A percentile compares a stretch with the other conserved stretches of the same genome.
Conservation (phyloP, 2,797 vertebrate genomes). For the Setipinna tenuifilis region DNA sequence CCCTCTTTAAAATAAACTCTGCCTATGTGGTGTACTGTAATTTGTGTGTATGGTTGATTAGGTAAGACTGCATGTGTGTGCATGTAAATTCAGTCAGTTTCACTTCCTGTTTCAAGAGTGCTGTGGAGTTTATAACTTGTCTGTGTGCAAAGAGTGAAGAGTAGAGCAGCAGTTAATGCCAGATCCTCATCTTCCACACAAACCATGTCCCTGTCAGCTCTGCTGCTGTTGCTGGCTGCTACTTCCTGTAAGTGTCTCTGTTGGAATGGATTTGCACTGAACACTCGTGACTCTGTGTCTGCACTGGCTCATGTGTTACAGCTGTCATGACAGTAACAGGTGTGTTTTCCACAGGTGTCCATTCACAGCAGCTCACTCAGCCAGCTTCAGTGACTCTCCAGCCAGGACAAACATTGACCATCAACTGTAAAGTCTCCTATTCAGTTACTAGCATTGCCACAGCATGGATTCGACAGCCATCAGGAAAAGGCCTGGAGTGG, state of each 20-base stretch:
- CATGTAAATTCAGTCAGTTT: too few relatives aligned
- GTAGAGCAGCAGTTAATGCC: background rate
- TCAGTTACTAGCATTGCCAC: background rate
- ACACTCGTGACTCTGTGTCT: background rate
- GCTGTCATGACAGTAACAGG: background rate
- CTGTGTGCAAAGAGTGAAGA: too few relatives aligned
- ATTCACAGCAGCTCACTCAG: background rate
- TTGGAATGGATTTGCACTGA: background rate
- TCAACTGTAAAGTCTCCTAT: constrained; percentile 26
- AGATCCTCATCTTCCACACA: background rate
- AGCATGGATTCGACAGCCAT: constrained; percentile 28
- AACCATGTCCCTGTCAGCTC: constrained; percentile 18
- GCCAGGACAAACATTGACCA: constrained; percentile 16
- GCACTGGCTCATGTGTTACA: background rate
- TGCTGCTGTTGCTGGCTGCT: constrained; percentile 27
- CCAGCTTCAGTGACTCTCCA: background rate
- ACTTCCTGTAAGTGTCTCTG: constrained; percentile 27
- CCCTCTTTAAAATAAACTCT: too few relatives aligned
- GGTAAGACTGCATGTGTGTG: too few relatives aligned
- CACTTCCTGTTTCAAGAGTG: too few relatives aligned
- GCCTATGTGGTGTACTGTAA: too few relatives aligned
- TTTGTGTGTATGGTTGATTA: too few relatives aligned
- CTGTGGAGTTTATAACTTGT: too few relatives aligned
- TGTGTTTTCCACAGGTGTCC: background rate
- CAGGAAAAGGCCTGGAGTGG: constrained; percentile 47